A percentile compares a stretch with the other conserved stretches of the same genome.
phyloP scores from a whole-genome alignment of 2,888 invertebrate species.

The Strigamia crassipes region DNA sequence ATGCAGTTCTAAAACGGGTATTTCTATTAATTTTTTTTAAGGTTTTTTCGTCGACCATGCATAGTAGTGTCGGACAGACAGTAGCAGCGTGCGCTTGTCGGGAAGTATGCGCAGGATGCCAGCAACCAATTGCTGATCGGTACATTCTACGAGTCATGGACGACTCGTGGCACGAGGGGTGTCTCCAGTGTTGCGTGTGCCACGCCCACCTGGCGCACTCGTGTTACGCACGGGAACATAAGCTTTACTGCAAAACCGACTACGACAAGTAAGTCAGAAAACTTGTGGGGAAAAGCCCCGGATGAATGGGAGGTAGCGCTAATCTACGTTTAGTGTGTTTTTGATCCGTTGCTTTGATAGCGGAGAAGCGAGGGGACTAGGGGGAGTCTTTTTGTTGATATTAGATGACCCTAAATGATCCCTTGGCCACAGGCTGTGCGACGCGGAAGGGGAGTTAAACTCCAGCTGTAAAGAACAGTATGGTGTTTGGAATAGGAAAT shows the following conservation, averaged over 20 bases:
- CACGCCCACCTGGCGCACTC: conserved; percentile 86
- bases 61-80: conserved; percentile 37
- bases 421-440: conserved; percentile 26
- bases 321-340: conserved; percentile 40
- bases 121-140: conserved; percentile 90
- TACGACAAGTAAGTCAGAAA: conserved; percentile 80
- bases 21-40: background rate
- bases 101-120: conserved; percentile 92
- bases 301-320: conserved; percentile 29
- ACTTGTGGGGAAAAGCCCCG: conserved; percentile 25
- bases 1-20: background rate
- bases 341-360: conserved; percentile 42
- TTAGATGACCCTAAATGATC: conserved; percentile 43
- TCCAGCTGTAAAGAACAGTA: conserved; percentile 34
- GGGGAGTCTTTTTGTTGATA: conserved; percentile 40
- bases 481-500: conserved; percentile 36
- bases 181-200: conserved; percentile 93
- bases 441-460: conserved; percentile 32
- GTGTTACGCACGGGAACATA: conserved; percentile 91
- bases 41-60: background rate
- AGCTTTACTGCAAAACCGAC: conserved; percentile 95
- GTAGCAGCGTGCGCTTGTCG: conserved; percentile 47
- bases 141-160: conserved; percentile 94
- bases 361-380: background rate
- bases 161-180: conserved; percentile 94